phyloP scores from a whole-genome alignment of 2,113 vertebrate genomes.

The Malurus alboscapulatus region DNA sequence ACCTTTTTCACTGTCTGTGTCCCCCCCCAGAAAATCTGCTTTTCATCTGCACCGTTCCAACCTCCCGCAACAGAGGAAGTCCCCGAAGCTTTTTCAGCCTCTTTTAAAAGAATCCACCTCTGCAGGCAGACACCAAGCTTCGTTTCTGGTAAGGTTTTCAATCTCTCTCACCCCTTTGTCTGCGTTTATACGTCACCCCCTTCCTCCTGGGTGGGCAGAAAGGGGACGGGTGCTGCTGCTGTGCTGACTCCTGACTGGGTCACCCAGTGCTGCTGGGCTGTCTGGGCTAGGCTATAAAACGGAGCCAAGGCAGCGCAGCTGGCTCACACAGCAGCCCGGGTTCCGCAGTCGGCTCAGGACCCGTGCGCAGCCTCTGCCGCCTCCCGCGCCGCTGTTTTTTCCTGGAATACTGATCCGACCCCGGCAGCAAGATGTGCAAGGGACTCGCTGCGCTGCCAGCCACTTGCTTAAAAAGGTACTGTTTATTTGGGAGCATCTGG shows the following conservation, averaged over 20 bases:
- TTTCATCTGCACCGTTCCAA: background rate
- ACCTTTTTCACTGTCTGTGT: background rate
- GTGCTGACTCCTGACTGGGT: conserved; percentile 68
- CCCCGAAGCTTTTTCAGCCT: background rate
- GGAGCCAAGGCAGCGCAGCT: conserved; percentile 6
- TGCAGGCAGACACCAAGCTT: background rate
- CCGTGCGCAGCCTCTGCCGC: background rate
- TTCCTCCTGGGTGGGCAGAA: conserved; percentile 32
- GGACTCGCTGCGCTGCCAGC: conserved; percentile 90
- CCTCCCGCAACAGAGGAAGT: background rate
- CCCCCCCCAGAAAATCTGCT: background rate
- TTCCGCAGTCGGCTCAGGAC: background rate
- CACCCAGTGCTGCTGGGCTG: conserved; percentile 11
- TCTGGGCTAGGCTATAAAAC: conserved; percentile 64
- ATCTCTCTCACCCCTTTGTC: background rate
- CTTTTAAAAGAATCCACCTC: background rate
- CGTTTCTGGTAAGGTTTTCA: background rate
- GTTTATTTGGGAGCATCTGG: background rate
- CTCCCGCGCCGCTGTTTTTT: background rate
- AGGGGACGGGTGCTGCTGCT: conserved; percentile 21
- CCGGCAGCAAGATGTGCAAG: conserved; percentile 84
- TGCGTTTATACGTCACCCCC: background rate
- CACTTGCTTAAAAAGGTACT: conserved; percentile 93
- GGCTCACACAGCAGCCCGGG: background rate
- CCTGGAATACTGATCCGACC: conserved; percentile 41